Conservation (phyloP, 2,113 vertebrate species). For the Alouatta palliata region DNA sequence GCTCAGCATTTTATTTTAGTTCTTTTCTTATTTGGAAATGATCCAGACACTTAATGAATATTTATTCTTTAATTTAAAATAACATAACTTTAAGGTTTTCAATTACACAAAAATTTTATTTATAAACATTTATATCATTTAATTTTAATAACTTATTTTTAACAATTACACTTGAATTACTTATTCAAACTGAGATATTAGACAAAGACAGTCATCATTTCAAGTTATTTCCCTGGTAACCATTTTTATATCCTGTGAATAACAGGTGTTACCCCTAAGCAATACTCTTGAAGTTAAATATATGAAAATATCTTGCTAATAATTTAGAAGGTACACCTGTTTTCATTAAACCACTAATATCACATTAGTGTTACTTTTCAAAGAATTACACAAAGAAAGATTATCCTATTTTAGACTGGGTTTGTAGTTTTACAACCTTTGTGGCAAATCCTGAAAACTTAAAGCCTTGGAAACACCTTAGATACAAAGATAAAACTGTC, state of each 20-base stretch:
- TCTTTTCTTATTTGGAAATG: not conserved
- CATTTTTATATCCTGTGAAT: not conserved
- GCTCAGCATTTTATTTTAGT: not conserved
- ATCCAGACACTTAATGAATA: not conserved
- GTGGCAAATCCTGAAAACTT: not conserved
- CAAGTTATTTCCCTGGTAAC: not conserved
- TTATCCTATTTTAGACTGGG: not conserved
- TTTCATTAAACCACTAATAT: not conserved
- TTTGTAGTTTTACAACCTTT: not conserved
- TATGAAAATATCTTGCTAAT: not conserved
- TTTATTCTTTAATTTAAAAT: not conserved
- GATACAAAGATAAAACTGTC: not conserved
- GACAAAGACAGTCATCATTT: not conserved
- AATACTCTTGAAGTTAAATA: not conserved
- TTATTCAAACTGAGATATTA: not conserved
- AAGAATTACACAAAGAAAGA: not conserved
- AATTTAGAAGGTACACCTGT: not conserved
- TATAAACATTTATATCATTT: not conserved
- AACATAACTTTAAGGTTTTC: not conserved
- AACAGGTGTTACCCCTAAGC: not conserved
- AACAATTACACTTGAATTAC: not conserved
- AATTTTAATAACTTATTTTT: not conserved
- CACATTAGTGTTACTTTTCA: not conserved
- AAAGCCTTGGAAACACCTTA: not conserved
- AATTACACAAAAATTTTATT: not conserved